Conservation (phyloP, 1,140 invertebrate genomes). For the Pseudobourletiella spinata region DNA sequence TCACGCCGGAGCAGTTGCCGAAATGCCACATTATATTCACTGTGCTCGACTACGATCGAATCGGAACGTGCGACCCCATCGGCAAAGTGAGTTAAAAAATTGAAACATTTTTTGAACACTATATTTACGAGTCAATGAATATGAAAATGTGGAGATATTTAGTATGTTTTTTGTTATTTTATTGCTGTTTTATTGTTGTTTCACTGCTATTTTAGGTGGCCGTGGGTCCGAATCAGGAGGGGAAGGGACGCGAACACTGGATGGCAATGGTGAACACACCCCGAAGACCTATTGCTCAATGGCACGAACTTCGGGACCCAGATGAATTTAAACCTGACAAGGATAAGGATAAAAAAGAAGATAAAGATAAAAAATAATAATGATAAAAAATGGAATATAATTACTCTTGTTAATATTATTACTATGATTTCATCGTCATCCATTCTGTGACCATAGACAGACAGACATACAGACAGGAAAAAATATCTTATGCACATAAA, state of each 20-base stretch:
- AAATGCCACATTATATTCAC: conserved; percentile 44
- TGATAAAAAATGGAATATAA: neutral
- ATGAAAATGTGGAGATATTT: no score
- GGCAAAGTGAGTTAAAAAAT: conserved; percentile 48
- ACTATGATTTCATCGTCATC: no score
- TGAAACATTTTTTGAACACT: no score
- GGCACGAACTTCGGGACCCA: conserved; percentile 47
- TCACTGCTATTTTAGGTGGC: conserved; percentile 13
- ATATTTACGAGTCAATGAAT: no score
- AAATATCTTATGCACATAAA: no score
- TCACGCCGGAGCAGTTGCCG: conserved; percentile 60
- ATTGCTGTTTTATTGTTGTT: neutral
- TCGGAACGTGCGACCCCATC: conserved; percentile 43
- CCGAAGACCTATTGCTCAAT: conserved; percentile 51
- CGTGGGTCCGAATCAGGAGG: conserved; percentile 32
- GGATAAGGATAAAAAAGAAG: neutral
- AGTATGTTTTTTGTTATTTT: no score
- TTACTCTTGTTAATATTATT: no score
- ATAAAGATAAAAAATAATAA: neutral
- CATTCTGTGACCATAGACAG: no score
- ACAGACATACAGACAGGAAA: no score
- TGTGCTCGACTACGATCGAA: conserved; percentile 58
- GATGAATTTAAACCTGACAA: conserved; percentile 35
- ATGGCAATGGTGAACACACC: conserved; percentile 44
- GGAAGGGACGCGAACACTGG: conserved; percentile 30